Percentiles rank a stretch among this genome's conserved stretches.
Conservation (phyloP, 2,888 invertebrate species). For the Sialis lutaria region DNA sequence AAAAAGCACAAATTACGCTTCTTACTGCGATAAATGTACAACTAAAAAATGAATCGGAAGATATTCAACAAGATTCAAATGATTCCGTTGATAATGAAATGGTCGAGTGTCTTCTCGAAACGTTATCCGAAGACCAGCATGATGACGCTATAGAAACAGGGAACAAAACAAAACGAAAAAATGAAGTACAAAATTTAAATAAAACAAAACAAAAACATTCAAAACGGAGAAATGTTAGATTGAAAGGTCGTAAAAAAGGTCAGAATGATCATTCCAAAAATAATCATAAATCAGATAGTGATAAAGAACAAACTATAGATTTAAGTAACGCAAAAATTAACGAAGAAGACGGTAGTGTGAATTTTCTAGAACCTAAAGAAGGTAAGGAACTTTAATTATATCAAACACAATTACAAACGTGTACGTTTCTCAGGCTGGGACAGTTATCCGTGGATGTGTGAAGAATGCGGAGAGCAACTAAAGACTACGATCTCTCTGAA, state of each 20-base stretch:
- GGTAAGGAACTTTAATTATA: neutral
- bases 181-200: too few species aligned
- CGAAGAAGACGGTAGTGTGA: conserved; percentile 22
- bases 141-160: neutral
- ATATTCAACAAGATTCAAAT: neutral
- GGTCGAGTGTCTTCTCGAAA: neutral
- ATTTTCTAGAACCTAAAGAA: conserved; percentile 11
- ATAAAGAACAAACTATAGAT: conserved; percentile 10
- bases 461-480: conserved; percentile 29
- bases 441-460: conserved; percentile 32
- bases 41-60: neutral
- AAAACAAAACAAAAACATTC: too few species aligned
- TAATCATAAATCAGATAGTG: conserved; percentile 1
- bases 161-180: too few species aligned
- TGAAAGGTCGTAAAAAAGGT: too few species aligned
- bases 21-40: conserved; percentile 6
- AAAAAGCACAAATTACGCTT: conserved; percentile 22
- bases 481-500: conserved; percentile 31
- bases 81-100: neutral
- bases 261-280: too few species aligned
- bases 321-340: conserved; percentile 18
- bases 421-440: conserved; percentile 19
- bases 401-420: neutral
- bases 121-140: neutral
- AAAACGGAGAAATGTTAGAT: too few species aligned